Evolutionary conservation across 2,888 invertebrate species (phyloP).

Genomic region (Stenolophus ochropezus): DNA sequence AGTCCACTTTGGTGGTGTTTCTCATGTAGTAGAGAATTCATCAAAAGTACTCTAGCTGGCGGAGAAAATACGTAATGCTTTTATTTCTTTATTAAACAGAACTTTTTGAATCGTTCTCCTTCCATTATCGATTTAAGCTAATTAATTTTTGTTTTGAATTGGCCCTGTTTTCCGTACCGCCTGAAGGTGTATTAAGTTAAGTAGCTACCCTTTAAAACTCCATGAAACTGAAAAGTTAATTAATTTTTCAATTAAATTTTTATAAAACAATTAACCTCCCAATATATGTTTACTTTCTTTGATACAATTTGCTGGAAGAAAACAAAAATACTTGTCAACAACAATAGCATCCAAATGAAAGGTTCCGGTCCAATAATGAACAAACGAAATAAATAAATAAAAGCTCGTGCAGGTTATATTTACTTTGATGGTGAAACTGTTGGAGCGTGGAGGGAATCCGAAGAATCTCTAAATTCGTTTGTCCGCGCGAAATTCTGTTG

Average conservation of each 20-base stretch:
- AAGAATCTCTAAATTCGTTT: conserved; percentile 46
- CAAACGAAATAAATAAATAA: conserved; percentile 44
- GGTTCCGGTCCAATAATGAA: conserved; percentile 10
- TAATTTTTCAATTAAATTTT: conserved; percentile 27
- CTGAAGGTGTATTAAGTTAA: background rate
- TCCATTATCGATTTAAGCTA: background rate
- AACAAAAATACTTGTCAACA: background rate
- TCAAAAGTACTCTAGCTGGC: too few species aligned
- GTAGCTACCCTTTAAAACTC: background rate
- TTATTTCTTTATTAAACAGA: background rate
- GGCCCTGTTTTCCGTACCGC: background rate
- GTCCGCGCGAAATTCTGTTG: conserved; percentile 41
- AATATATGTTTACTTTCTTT: background rate
- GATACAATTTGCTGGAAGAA: background rate
- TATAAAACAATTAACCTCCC: background rate
- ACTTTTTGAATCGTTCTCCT: background rate
- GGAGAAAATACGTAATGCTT: background rate
- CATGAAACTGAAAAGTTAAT: conserved; percentile 9
- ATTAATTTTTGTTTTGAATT: background rate
- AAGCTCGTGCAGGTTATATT: conserved; percentile 35
- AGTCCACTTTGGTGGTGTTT: too few species aligned
- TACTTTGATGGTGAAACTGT: conserved; percentile 38
- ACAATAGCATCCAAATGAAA: conserved; percentile 13
- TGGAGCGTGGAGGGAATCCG: conserved; percentile 33
- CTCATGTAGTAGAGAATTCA: too few species aligned